Conservation (phyloP, 92 coral and sea anemone species). For the Montipora capitata region DNA sequence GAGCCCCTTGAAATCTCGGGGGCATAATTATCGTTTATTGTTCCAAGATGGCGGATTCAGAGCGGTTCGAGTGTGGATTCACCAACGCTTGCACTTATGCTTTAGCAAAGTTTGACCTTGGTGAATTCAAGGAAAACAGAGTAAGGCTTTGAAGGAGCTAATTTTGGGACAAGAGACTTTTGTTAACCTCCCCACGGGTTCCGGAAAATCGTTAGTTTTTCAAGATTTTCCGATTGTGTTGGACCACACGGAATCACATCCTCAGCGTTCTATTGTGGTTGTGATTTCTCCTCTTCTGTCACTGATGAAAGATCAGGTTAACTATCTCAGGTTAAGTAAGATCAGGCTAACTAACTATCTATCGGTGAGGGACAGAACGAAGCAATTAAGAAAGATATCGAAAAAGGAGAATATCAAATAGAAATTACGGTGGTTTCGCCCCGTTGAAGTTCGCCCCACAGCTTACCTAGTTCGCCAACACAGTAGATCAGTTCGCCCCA, state of each 20-base stretch:
- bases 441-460: too few species aligned
- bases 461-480: too few species aligned
- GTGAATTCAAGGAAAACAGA: constrained; percentile 19
- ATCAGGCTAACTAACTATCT: too few species aligned
- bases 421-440: too few species aligned
- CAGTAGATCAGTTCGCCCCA: too few species aligned
- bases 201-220: constrained; percentile 45
- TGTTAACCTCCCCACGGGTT: constrained; percentile 41
- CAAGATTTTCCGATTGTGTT: constrained; percentile 29
- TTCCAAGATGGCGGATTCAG: constrained; percentile 23
- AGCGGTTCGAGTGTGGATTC: background rate
- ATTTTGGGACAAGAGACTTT: constrained; percentile 18
- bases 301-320: constrained; percentile 32
- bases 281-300: constrained; percentile 39
- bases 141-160: constrained; percentile 19
- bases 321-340: background rate
- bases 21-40: constrained; percentile 3
- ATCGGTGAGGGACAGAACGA: constrained; percentile 42
- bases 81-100: constrained; percentile 8
- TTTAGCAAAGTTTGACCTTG: background rate
- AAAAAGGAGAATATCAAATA: constrained; percentile 47
- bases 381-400: background rate
- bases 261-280: background rate
- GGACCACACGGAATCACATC: background rate
- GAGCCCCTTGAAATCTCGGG: background rate